Base-by-base conservation (phyloP, 1,140 invertebrate genomes). In the Lasaia peninsularis region DNA sequence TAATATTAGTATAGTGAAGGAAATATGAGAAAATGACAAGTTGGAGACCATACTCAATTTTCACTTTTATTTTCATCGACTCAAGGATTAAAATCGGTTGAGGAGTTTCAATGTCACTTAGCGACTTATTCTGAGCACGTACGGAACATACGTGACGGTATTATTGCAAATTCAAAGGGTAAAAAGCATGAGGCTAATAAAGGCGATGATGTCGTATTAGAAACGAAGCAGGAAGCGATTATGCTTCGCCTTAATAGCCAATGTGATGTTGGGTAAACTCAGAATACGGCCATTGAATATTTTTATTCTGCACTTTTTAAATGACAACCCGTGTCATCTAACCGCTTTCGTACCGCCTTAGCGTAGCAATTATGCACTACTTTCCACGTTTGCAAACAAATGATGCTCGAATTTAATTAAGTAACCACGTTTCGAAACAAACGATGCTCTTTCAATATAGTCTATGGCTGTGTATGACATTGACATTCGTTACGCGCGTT, bases 121-220 rank as follows among this genome's bases (percentile, higher is more conserved):
- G 20, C 31, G 21, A 8, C 54, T 51, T 60, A 84, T 78, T 75
- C 80, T 32, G 55, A 60, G 59, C 80, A 83, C 76, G 78, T 63
- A 33, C 67, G 28, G 56, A 54, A 62, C 58, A 62, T 67, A 66
- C 78, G 77, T 78, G 75, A 78, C 70, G 60, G 71, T 75, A 79
- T 80, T 81, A 84, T 79, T 78, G 77, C 77, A 78, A 79, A 81
- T 82, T 79, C 79, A 82, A 82, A 80, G 75, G 81, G 69, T 80
- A 80, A 80, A 76, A 81, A 78, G 67, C 64, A 58, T 58, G 58
- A 59, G 69, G 62, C 65, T 75, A 78, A 80, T 81, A 80, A 80
- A 80, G 80, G 77, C 60, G 67, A 81, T 76, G 73, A 55, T 58
- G 60, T 34, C 49, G 71, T 67, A 73, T 73, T 73, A 65, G 65